phyloP scores from a whole-genome alignment of 2,888 invertebrate species.

The Cryptocheilus praepositus region DNA sequence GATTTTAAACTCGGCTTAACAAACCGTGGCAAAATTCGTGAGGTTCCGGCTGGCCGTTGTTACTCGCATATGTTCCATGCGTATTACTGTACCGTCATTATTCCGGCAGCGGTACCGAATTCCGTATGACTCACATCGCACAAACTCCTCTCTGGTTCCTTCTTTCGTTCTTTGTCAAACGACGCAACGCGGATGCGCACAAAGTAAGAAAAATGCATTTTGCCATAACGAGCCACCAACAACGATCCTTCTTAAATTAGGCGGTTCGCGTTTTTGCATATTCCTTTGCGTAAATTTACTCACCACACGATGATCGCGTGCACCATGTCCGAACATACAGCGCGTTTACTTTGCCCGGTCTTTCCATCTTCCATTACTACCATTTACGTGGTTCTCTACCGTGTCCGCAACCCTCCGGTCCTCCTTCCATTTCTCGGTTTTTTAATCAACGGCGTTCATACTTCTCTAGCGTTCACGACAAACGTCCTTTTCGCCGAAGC shows the following conservation, averaged over 20 bases:
- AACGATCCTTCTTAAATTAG: conserved; percentile 9
- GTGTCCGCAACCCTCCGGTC: not conserved
- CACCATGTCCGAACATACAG: no score
- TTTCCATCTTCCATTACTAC: not conserved
- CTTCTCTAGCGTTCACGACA: no score
- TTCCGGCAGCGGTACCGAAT: conserved; percentile 34
- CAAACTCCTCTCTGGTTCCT: conserved; percentile 3
- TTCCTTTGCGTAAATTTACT: conserved; percentile 2
- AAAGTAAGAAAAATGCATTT: conserved; percentile 8
- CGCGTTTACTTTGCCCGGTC: not conserved
- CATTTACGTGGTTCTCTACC: conserved; percentile 1
- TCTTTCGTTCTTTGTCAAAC: conserved; percentile 12
- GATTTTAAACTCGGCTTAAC: conserved; percentile 1
- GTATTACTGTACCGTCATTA: conserved; percentile 37
- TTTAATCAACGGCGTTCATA: no score
- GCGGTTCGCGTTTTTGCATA: not conserved
- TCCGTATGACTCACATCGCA: conserved; percentile 21
- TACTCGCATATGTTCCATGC: conserved; percentile 5
- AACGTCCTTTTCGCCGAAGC: not conserved
- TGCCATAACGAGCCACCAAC: conserved; percentile 30
- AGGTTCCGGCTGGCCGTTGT: conserved; percentile 3
- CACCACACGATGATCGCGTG: not conserved
- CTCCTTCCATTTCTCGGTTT: no score
- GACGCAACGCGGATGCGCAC: not conserved
- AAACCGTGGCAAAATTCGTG: conserved; percentile 7